These are phyloP conservation scores for Synchiropus splendidus DNA, from an alignment of 2,113 vertebrate genomes.

Conservation along the genomic window DNA sequence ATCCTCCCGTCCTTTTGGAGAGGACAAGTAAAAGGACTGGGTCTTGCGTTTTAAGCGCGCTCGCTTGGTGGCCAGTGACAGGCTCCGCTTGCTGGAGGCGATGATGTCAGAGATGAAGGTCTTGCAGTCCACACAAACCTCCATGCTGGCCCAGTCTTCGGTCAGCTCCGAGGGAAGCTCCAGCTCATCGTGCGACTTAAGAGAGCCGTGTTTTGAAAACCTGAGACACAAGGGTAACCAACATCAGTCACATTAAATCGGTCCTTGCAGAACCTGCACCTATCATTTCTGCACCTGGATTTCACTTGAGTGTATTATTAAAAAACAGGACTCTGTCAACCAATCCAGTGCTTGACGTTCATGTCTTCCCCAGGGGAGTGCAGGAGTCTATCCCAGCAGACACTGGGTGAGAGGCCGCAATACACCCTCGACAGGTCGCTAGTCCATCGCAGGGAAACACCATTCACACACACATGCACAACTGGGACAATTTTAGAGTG, in stretches of 20 bases:
- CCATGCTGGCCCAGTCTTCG: conserved; percentile 96
- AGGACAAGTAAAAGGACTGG: conserved; percentile 87
- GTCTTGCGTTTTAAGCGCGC: conserved; percentile 93
- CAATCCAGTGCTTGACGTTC: too few relatives aligned
- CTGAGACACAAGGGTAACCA: conserved; percentile 48
- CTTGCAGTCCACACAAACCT: conserved; percentile 98
- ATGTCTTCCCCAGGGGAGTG: background rate
- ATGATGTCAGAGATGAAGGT: conserved; percentile 97
- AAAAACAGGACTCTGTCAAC: too few relatives aligned
- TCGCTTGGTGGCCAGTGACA: conserved; percentile 90
- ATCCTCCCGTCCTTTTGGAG: conserved; percentile 74
- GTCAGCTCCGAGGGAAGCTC: conserved; percentile 87
- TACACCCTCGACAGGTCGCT: background rate
- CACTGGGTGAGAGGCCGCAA: background rate
- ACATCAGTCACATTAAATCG: background rate
- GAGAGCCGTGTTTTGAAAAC: conserved; percentile 56
- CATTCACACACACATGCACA: background rate
- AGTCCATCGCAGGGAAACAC: background rate
- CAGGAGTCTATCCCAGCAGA: background rate
- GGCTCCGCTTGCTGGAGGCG: conserved; percentile 87
- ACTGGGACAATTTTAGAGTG: background rate
- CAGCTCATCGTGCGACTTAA: conserved; percentile 74
- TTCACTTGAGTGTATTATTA: too few relatives aligned
- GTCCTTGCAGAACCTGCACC: too few relatives aligned
- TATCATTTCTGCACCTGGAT: too few relatives aligned